Evolutionary conservation across 2,797 vertebrate genomes (phyloP).

Genomic region (Muscicapa striata): DNA sequence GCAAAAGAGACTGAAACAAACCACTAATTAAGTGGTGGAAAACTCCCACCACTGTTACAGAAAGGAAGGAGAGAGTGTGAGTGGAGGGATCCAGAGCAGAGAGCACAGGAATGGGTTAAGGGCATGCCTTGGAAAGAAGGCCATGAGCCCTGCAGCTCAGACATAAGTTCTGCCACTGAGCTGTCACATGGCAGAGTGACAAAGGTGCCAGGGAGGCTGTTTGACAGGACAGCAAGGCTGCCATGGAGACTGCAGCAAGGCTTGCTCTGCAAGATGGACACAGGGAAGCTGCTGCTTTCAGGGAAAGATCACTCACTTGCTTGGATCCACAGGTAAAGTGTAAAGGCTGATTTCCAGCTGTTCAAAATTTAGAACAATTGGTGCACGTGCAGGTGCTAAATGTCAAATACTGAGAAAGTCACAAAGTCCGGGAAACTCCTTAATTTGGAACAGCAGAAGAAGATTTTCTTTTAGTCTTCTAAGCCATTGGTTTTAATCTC

Average conservation of each 20-base stretch:
- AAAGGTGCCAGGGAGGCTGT: background rate
- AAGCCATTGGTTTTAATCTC: background rate
- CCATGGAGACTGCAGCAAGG: background rate
- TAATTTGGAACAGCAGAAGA: background rate
- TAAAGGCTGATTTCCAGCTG: background rate
- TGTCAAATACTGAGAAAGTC: background rate
- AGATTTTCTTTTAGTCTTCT: background rate
- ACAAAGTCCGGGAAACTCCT: background rate
- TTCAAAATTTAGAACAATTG: background rate
- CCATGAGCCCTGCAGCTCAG: background rate
- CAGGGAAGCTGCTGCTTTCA: fast-evolving
- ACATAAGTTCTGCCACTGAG: background rate
- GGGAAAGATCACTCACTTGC: background rate
- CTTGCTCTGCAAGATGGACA: background rate
- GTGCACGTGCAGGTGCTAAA: background rate
- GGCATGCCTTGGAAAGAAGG: background rate
- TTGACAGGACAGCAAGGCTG: background rate
- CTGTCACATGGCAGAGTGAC: background rate
- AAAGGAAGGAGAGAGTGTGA: background rate
- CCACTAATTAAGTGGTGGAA: too few species aligned
- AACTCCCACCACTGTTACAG: too few species aligned
- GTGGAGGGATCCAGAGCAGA: background rate
- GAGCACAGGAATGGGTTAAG: background rate
- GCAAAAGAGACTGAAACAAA: too few species aligned
- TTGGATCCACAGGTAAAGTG: background rate